A percentile compares a stretch with the other conserved stretches of the same genome.
Conservation (phyloP, 2,888 invertebrate genomes). For the Caenorhabditis sp. region DNA sequence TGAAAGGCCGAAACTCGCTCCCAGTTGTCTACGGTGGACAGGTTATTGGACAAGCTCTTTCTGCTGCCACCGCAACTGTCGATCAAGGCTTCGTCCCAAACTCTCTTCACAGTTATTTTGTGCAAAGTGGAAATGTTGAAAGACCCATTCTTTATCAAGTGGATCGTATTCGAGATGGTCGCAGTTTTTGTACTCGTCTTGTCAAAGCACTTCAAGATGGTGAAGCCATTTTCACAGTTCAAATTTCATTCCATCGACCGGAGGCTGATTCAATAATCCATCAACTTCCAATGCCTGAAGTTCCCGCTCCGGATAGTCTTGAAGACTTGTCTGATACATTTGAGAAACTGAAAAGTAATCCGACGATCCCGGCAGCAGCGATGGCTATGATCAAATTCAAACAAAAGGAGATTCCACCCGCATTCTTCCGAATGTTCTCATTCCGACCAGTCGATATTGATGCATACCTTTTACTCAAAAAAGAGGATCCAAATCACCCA, state of each 20-base stretch:
- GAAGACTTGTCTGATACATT: conserved; percentile 55
- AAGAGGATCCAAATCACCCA: conserved; percentile 28
- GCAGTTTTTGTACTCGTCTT: conserved; percentile 71
- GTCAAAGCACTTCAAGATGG: conserved; percentile 73
- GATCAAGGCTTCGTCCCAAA: conserved; percentile 71
- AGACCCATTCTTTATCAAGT: conserved; percentile 73
- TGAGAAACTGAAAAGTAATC: conserved; percentile 43
- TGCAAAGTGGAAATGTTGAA: conserved; percentile 67
- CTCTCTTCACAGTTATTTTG: conserved; percentile 73
- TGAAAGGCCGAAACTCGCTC: conserved; percentile 60
- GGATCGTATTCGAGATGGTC: conserved; percentile 72
- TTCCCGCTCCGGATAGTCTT: conserved; percentile 71
- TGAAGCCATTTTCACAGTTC: conserved; percentile 71
- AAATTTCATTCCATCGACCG: conserved; percentile 63
- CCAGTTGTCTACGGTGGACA: conserved; percentile 72
- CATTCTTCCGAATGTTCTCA: conserved; percentile 55
- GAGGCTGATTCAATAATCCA: conserved; percentile 69
- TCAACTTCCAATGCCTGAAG: conserved; percentile 72
- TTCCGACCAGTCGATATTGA: conserved; percentile 57
- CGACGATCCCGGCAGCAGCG: conserved; percentile 41
- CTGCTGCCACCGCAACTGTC: conserved; percentile 72
- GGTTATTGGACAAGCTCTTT: conserved; percentile 70
- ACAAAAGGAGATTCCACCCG: conserved; percentile 53
- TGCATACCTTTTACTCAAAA: conserved; percentile 39
- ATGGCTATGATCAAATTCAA: conserved; percentile 52